Conservation (phyloP, 2,888 invertebrate genomes). For the Netelia virgata region DNA sequence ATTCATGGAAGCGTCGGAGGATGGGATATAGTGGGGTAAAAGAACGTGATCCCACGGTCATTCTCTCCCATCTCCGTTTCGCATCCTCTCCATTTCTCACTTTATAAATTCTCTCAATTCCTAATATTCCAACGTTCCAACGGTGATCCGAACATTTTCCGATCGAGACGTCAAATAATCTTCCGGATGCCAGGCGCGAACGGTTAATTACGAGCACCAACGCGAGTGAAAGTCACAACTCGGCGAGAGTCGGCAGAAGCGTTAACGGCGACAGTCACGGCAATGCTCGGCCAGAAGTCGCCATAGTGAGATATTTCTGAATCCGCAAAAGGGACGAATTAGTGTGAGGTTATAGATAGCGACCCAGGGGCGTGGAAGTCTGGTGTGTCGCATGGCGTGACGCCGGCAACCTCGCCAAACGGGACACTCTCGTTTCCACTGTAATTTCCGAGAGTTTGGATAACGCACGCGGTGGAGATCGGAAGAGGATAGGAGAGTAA, state of each 20-base stretch:
- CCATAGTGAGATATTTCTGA: slow-evolving; percentile 24
- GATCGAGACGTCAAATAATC: slow-evolving; percentile 30
- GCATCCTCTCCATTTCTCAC: background rate
- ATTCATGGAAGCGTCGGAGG: slow-evolving; percentile 29
- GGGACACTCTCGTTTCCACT: slow-evolving; percentile 29
- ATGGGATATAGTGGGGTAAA: background rate
- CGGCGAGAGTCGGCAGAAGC: background rate
- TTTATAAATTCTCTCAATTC: slow-evolving; percentile 4
- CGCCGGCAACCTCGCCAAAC: slow-evolving; percentile 2
- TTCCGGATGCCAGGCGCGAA: background rate
- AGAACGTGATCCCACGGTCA: background rate
- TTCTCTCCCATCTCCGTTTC: background rate
- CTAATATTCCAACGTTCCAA: background rate
- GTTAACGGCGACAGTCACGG: background rate
- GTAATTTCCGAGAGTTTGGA: slow-evolving; percentile 31
- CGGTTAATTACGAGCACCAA: slow-evolving; percentile 42
- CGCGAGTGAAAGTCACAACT: background rate
- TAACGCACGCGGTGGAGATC: background rate
- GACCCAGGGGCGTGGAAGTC: background rate
- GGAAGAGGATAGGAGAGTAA: background rate
- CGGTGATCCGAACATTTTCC: background rate
- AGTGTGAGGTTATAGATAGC: background rate
- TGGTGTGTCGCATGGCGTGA: slow-evolving; percentile 14
- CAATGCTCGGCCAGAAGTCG: background rate
- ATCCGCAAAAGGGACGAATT: slow-evolving; percentile 29